A percentile compares a stretch with the other conserved stretches of the same genome.
Evolutionary conservation across 2,888 invertebrate genomes (phyloP).

Genomic region (Callyntrura guangdongensis): DNA sequence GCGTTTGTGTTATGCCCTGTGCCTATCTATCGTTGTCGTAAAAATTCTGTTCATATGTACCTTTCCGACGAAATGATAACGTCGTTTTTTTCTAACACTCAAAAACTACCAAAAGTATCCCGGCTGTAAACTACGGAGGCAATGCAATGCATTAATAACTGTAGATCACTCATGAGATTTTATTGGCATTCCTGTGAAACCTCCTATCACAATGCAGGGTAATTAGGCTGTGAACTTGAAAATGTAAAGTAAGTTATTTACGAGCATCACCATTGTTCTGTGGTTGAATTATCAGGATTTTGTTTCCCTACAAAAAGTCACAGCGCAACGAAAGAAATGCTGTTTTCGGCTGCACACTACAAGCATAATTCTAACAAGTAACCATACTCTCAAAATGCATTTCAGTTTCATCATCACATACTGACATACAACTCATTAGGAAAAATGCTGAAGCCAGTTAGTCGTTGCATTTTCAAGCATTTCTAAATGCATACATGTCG

Average conservation of each 20-base stretch:
- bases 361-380: too few relatives aligned
- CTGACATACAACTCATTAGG: too few relatives aligned
- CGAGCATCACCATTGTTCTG: slow-evolving; percentile 36
- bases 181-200: slow-evolving; percentile 42
- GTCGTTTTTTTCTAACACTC: neutral
- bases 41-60: too few relatives aligned
- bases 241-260: slow-evolving; percentile 50
- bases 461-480: too few relatives aligned
- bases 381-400: neutral
- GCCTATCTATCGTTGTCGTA: neutral
- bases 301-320: neutral
- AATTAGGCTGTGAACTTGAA: slow-evolving; percentile 64
- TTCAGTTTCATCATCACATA: neutral
- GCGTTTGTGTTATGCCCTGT: neutral
- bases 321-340: neutral
- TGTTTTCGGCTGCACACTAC: neutral
- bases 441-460: too few relatives aligned
- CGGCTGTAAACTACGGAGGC: neutral
- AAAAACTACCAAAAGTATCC: neutral
- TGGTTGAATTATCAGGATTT: slow-evolving; percentile 29
- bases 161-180: slow-evolving; percentile 55
- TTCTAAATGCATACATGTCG: too few relatives aligned
- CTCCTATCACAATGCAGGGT: slow-evolving; percentile 38
- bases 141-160: slow-evolving; percentile 8
- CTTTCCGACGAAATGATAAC: neutral